Base-by-base conservation (phyloP, 2,113 vertebrate genomes). In the Pterocles orientalis region DNA sequence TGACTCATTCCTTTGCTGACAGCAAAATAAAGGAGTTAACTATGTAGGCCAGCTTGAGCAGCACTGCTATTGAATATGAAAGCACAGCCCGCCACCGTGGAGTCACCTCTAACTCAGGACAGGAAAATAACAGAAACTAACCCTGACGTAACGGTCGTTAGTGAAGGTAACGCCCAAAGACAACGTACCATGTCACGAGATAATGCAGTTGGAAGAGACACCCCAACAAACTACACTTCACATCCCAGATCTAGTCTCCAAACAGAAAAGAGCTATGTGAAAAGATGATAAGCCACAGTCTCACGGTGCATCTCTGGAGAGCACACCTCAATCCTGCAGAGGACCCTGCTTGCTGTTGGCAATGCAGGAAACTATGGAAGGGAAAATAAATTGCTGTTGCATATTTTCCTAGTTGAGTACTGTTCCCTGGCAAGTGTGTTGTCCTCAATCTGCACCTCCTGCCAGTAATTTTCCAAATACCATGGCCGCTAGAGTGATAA, bases 181-280 rank as follows among this genome's bases (percentile, higher is more conserved):
- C 29, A 82, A 72, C 25, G 33, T 24, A 28, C 17, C 23, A 14
- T 0, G 0, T n/a, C 33, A 60, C 15, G 51, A 43, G 15, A 28
- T 7, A 57, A 33, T 1, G 2, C 31, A 73, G 19, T 7, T 68
- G 41, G 53, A 82, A 88, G 36, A 50, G 36, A 50, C 39, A 56
- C 24, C 7, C 47, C 34, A 45, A 17, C 19, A 51, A 23, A 54
- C 10, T n/a, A 41, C 29, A 47, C 5, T 54, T 81, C 26, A 53
- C 39, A 4, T 31, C 26, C 7, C 41, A 82, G 41, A 8, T 62
- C 66, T 82, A 78, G 10, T 17, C 26, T 78, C 26, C 25, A 45
- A 47, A 71, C 10, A 71, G 69, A 56, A 85, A 51, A 68, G 20
- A 36, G 23, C 39, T 50, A 4, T 34, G 15, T 24, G 36, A 28